A percentile compares a stretch with the other conserved stretches of the same genome.
Conservation (phyloP, 2,888 invertebrate species). For the Linnaemya tessellans region DNA sequence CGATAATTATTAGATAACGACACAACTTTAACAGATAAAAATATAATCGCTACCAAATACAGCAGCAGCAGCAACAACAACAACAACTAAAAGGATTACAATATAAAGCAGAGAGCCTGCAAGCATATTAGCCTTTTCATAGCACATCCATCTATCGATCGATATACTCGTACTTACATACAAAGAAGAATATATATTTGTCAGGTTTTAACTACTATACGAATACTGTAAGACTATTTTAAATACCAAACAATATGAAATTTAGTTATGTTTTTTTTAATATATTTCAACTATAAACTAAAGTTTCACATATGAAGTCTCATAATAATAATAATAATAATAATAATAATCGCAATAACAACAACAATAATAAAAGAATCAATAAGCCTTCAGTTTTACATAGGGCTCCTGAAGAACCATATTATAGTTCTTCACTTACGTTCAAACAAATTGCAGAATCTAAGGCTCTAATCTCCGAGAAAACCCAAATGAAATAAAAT, state of each 20-base stretch:
- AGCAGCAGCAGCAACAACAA: not conserved
- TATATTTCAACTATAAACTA: conserved; percentile 27
- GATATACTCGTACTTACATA: conserved; percentile 39
- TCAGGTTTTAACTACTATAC: conserved; percentile 66
- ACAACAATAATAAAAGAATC: conserved; percentile 45
- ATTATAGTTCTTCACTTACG: conserved; percentile 67
- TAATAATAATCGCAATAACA: conserved; percentile 23
- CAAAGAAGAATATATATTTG: conserved; percentile 30
- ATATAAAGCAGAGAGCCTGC: conserved; percentile 15
- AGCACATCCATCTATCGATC: conserved; percentile 25
- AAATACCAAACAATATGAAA: conserved; percentile 52
- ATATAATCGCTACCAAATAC: conserved; percentile 10
- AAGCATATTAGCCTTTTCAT: conserved; percentile 33
- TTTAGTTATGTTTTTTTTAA: conserved; percentile 57
- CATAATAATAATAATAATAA: conserved; percentile 20
- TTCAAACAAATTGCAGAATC: conserved; percentile 33
- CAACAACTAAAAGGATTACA: conserved; percentile 18
- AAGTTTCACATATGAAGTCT: conserved; percentile 30
- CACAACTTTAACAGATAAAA: conserved; percentile 11
- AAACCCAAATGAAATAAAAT: conserved; percentile 8
- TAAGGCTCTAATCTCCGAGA: conserved; percentile 43
- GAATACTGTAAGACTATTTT: conserved; percentile 75
- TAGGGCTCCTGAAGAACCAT: conserved; percentile 78
- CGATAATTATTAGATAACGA: conserved; percentile 46
- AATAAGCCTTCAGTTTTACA: conserved; percentile 79